phyloP scores from a whole-genome alignment of 2,888 invertebrate genomes.

The Tiphia femorata region DNA sequence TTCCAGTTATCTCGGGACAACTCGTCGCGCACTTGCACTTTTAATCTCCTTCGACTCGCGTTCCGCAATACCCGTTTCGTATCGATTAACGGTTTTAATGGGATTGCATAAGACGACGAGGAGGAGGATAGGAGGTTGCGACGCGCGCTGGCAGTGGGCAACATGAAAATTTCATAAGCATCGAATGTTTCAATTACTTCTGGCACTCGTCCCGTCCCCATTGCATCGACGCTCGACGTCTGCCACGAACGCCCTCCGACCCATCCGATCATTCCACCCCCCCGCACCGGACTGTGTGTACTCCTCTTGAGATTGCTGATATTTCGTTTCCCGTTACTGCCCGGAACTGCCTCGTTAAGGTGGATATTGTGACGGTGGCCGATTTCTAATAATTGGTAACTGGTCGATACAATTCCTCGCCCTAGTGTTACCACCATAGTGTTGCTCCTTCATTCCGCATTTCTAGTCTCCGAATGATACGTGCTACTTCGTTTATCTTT shows the following conservation, averaged over 20 bases:
- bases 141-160: no score
- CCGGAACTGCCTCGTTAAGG: conserved; percentile 1
- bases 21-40: no score
- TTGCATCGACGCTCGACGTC: background rate
- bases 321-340: background rate
- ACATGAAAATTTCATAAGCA: conserved; percentile 2
- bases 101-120: no score
- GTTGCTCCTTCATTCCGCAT: no score
- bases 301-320: background rate
- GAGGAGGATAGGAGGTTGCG: no score
- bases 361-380: conserved; percentile 4
- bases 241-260: background rate
- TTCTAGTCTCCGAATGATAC: no score
- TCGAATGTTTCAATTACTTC: conserved; percentile 3
- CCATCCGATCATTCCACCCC: background rate
- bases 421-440: no score
- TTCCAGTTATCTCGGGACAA: no score
- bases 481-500: no score
- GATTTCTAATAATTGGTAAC: conserved; percentile 8
- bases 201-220: background rate
- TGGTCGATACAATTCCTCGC: conserved; percentile 4
- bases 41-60: no score
- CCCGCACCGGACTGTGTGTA: background rate
- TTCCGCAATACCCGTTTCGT: no score
- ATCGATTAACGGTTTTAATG: no score